Evolutionary conservation across 2,797 vertebrate species (phyloP), one percentile per base, ranked within the genome.

Genomic region (Sternarchorhynchus goeldii): DNA sequence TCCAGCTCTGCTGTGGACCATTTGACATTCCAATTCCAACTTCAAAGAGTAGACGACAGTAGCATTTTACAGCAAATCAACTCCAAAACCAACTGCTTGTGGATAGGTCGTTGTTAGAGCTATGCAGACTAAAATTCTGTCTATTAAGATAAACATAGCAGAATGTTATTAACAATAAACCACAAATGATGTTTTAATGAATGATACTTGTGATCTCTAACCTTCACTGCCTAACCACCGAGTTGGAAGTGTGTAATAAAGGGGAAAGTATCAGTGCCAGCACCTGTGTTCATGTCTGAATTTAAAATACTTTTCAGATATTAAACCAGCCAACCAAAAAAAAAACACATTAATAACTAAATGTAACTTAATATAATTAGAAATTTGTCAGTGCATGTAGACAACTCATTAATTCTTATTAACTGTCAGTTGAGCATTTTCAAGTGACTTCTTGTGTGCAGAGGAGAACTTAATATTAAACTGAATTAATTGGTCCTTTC

Each of bases 31-130:
- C 68, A 75, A 72, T 84, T 86, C 85, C 21, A 85, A 88, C 85
- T 89, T 90, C 86, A 90, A 89, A 88, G 85, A 65, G 39, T n/a
- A 68, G 85, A 71, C 71, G 31, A 82, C 74, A 81, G 69, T 57
- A 58, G 69, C 8, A 31, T 69, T 69, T 32, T 56, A 56, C 34
- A 78, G 14, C 8, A 68, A 34, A 10, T 71, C 8, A 29, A 25
- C 14, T 36, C 53, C 65, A 73, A 78, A 67, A 17, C 20, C 56
- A 39, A 8, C 50, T 41, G 50, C 50, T 67, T 14, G 17, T 14
- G 10, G 25, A 57, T 31, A 62, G 29, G 58, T 5, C 6, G 20
- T 17, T 66, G 36, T 63, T 21, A 56, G 21, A 60, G 50, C 20
- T 20, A 18, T 20, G n/a, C 34, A 4, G 39, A 53, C 41, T 55